Percentiles rank a stretch among this genome's conserved stretches.
Conservation (phyloP, 2,797 vertebrate genomes). For the Geotrypetes seraphini region DNA sequence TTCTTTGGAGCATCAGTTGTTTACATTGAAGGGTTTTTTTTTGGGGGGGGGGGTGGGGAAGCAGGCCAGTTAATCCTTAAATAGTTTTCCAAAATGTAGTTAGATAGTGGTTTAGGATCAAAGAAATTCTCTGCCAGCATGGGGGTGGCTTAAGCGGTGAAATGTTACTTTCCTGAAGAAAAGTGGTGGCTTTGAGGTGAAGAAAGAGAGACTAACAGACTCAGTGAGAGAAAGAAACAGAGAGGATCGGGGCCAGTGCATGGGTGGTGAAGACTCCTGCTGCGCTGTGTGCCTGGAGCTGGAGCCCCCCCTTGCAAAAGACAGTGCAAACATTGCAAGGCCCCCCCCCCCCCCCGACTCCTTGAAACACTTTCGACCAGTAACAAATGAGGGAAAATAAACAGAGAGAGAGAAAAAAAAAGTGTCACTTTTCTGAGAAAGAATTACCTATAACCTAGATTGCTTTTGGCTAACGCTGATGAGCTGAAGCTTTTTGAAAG, state of each 20-base stretch:
- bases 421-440: no score
- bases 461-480: no score
- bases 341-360: no score
- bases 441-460: no score
- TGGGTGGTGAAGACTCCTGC: background rate
- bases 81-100: slow-evolving; percentile 28
- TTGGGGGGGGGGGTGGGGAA: no score
- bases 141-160: slow-evolving; percentile 18
- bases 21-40: slow-evolving; percentile 18
- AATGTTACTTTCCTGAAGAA: slow-evolving; percentile 12
- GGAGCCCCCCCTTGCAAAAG: background rate
- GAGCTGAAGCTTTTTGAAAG: no score
- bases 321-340: background rate
- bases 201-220: slow-evolving; percentile 15
- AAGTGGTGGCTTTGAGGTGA: slow-evolving; percentile 5
- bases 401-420: no score
- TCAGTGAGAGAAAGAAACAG: background rate
- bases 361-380: no score
- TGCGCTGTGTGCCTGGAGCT: background rate
- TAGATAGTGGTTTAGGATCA: slow-evolving; percentile 32
- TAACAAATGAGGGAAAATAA: no score
- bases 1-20: slow-evolving; percentile 12
- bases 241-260: slow-evolving; percentile 3
- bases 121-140: slow-evolving; percentile 24
- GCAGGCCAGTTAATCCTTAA: slow-evolving; percentile 27